Base-by-base conservation (phyloP, 23 tunicate genomes). In the Halocynthia aurantium region DNA sequence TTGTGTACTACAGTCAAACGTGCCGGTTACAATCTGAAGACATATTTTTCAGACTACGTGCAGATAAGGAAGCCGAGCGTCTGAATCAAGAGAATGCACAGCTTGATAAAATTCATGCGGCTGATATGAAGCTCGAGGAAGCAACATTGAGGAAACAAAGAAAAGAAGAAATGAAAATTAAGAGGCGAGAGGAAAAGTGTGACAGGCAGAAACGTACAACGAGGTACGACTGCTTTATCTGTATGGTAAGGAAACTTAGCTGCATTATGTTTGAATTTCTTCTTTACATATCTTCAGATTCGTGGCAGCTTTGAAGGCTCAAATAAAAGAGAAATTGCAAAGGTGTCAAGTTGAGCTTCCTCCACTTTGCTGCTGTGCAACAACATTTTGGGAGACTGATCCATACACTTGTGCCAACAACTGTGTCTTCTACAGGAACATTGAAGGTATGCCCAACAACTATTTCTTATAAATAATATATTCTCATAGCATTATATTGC, bases 341-440 rank as follows among this genome's bases (percentile, higher is more conserved):
- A 76, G 57, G 58, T 66, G 82, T 61, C 77, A 82, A 52, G 72
- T 87, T 22, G 78, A 74, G 55, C 83, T 87, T 18, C 93, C 93
- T 15, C 86, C 86, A 9, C 76, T 87, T 56, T 87, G 93, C 61
- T 74, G 86, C 83, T 87, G 93, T 52, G 83, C 75, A 17, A 17
- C 53, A 7, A 75, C 86, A 8, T 87, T 87, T 80, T 87, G 93
- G 93, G 72, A 66, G n/a, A 88, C 95, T 15, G 55, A 74, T 74
- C 78, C 78, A 11, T 53, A 74, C 21, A 74, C 78, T 0, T 88
- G 95, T 55, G 95, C 95, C 20, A 88, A 78, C 84, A 88, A 88
- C 67, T 88, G 95, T 57, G 17, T 88, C 10, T 88, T 88, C 81
- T 78, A 88, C 76, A 79, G 63, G 61, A 88, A 88, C 55, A 62